phyloP scores from a whole-genome alignment of 2,888 invertebrate species.

The Caenorhabditis wallacei region DNA sequence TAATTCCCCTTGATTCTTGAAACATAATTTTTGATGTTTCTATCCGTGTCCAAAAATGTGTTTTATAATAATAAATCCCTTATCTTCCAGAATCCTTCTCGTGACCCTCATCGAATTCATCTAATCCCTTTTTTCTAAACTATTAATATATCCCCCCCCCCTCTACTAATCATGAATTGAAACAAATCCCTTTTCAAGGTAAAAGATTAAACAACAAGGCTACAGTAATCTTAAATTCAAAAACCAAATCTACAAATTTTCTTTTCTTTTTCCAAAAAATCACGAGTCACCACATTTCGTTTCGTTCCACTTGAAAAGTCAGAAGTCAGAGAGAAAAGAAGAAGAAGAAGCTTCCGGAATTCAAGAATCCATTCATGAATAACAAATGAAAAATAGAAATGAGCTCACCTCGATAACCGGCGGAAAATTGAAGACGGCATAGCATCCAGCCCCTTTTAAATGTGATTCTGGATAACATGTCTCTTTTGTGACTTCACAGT shows the following conservation, averaged over 20 bases:
- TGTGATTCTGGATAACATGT: conserved; percentile 11
- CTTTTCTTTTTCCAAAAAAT: background rate
- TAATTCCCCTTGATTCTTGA: background rate
- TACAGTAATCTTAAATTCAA: background rate
- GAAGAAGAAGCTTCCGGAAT: conserved; percentile 4
- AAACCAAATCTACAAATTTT: background rate
- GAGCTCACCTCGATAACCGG: background rate
- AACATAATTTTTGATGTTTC: conserved; percentile 24
- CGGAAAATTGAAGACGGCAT: background rate
- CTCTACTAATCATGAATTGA: background rate
- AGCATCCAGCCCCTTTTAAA: conserved; percentile 19
- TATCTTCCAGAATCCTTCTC: conserved; percentile 2
- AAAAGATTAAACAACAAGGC: background rate
- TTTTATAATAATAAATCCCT: background rate
- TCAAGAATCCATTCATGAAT: conserved; percentile 50
- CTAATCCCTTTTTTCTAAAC: background rate
- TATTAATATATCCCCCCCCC: conserved; percentile 5
- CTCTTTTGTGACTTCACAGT: conserved; percentile 17
- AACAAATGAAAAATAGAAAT: conserved; percentile 26
- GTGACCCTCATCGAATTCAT: background rate
- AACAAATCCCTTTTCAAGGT: too few species aligned
- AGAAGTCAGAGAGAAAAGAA: conserved; percentile 30
- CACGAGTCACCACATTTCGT: background rate
- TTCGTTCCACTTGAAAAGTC: conserved; percentile 9
- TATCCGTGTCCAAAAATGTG: background rate